Evolutionary conservation across 2,888 invertebrate genomes (phyloP).

Genomic region (Petrolisthes cinctipes): DNA sequence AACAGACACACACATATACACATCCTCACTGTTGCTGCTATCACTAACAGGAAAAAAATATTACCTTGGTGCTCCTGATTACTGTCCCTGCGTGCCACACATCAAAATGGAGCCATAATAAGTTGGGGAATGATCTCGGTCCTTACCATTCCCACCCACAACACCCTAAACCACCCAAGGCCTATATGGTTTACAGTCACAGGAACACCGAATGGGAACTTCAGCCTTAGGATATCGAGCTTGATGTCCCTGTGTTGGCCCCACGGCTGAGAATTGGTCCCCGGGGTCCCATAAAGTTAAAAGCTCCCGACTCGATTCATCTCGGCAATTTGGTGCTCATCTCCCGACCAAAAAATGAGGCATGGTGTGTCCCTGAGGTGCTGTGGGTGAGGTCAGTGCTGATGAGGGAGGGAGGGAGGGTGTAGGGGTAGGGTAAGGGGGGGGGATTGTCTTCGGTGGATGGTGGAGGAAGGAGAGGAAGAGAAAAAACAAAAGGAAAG

Average conservation of each 20-base stretch:
- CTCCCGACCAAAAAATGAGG: constrained; percentile 47
- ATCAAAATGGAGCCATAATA: constrained; percentile 35
- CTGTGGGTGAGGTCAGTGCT: constrained; percentile 18
- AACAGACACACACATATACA: too few relatives aligned
- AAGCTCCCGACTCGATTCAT: constrained; percentile 49
- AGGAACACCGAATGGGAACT: neutral
- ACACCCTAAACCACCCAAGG: neutral
- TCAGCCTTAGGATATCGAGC: neutral
- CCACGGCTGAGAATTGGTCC: constrained; percentile 39
- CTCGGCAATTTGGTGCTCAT: constrained; percentile 54
- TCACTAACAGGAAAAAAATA: neutral
- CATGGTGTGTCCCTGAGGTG: constrained; percentile 29
- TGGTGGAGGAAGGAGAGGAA: neutral
- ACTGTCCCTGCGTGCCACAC: neutral
- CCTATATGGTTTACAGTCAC: neutral
- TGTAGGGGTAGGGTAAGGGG: neutral
- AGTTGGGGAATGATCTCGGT: neutral
- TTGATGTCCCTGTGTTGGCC: neutral
- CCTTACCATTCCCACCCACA: neutral
- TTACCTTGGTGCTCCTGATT: neutral
- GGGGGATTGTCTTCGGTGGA: neutral
- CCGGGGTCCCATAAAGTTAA: constrained; percentile 43
- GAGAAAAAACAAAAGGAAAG: too few relatives aligned
- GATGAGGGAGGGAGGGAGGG: constrained; percentile 6
- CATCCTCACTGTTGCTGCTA: too few relatives aligned